phyloP scores from a whole-genome alignment of 1,140 invertebrate genomes.

The Druon quercuslanigerum region DNA sequence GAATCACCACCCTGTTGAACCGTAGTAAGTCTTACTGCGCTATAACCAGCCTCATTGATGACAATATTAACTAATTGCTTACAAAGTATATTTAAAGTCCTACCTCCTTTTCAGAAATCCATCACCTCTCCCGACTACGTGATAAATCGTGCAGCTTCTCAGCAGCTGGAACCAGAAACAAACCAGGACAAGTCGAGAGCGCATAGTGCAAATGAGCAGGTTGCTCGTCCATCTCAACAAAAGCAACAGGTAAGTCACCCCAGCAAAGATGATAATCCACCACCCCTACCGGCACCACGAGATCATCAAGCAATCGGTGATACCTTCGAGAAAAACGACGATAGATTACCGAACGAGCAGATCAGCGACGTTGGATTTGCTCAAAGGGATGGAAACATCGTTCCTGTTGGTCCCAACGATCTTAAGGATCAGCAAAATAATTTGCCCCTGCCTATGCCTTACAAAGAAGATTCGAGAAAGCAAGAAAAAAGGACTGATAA shows the following conservation, averaged over 20 bases:
- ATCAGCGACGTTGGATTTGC: slow-evolving; percentile 58
- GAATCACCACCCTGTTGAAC: too few relatives aligned
- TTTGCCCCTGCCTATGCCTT: slow-evolving; percentile 20
- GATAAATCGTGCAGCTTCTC: background rate
- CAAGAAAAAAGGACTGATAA: slow-evolving; percentile 32
- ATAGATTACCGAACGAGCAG: slow-evolving; percentile 38
- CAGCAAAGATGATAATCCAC: slow-evolving; percentile 56
- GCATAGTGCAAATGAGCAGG: slow-evolving; percentile 35
- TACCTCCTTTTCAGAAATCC: background rate
- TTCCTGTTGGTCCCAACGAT: slow-evolving; percentile 63
- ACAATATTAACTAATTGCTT: too few relatives aligned
- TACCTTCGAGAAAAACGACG: slow-evolving; percentile 42
- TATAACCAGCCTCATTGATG: too few relatives aligned
- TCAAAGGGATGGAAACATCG: slow-evolving; percentile 61
- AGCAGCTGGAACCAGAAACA: background rate
- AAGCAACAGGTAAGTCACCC: slow-evolving; percentile 70
- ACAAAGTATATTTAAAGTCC: background rate
- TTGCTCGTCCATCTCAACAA: slow-evolving; percentile 49
- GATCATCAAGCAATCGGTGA: slow-evolving; percentile 52
- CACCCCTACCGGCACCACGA: slow-evolving; percentile 60
- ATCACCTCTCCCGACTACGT: background rate
- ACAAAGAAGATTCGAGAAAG: slow-evolving; percentile 22
- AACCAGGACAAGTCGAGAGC: slow-evolving; percentile 9
- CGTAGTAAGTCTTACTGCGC: too few relatives aligned
- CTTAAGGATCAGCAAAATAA: slow-evolving; percentile 33